Evolutionary conservation across 2,797 vertebrate genomes (phyloP), one percentile per base, ranked within the genome.

Genomic region (Florisuga fusca): DNA sequence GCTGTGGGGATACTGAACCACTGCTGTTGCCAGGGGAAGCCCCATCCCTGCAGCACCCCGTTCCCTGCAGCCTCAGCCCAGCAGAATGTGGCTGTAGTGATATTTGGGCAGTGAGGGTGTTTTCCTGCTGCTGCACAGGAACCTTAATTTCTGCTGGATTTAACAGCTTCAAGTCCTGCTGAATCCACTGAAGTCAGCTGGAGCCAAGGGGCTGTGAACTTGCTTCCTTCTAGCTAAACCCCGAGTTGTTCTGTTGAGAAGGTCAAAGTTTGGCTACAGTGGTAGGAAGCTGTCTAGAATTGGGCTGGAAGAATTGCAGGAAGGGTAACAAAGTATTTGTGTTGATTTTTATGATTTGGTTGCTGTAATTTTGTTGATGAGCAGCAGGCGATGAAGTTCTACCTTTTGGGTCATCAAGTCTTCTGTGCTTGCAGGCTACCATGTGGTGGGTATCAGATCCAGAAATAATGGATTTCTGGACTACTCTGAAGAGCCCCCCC

Each of bases 151-250:
- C 4, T 31, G 1, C 55, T 76, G 67, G 76, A 43, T 87, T 94
- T 94, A 74, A 90, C 91, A 91, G 93, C 83, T 93, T 90, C 88
- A 91, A 86, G 80, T 93, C 90, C 59, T 86, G 91, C 85, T 81
- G 85, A 45, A 87, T 68, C 79, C 69, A 19, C 86, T 25, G 33
- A 76, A 62, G 50, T 95, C 89, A 75, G 64, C 72, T 79, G 84
- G 64, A 90, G 92, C 75, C 0, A 50, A 77, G 81, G 75, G 57
- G 78, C 46, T 93, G 93, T 58, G 95, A 85, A 57, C 86, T 86
- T 64, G 27, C 81, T 43, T 77, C 79, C 89, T 80, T 75, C 76
- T n/a, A 33, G 58, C 41, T 92, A 19, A 31, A 48, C 75, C 54
- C 46, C 50, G 50, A 2, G 61, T 79, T 9, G 3, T 53, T 67